Evolutionary conservation across 2,797 vertebrate species (phyloP).

Genomic region (Rallus crepitans): DNA sequence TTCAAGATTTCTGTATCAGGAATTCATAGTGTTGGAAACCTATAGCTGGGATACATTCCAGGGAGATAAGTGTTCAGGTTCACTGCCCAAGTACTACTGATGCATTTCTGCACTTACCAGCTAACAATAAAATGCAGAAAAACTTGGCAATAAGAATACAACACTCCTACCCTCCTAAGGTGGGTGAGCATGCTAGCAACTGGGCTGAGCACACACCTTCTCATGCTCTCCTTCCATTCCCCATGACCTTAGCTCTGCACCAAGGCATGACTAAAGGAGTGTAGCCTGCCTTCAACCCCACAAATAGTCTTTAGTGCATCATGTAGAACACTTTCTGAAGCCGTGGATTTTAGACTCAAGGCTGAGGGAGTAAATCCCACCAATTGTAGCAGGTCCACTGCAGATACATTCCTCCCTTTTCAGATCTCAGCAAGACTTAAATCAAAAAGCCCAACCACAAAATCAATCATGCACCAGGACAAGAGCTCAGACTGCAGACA

Average conservation of each 20-base stretch:
- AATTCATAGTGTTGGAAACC: background rate
- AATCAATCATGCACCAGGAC: background rate
- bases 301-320: background rate
- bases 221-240: background rate
- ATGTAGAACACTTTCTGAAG: background rate
- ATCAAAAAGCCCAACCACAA: no score
- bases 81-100: background rate
- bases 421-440: background rate
- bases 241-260: background rate
- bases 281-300: background rate
- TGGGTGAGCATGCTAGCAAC: accelerated
- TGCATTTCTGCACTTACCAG: background rate
- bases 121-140: background rate
- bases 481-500: background rate
- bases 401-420: background rate
- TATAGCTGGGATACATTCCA: background rate
- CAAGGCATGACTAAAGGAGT: background rate
- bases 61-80: background rate
- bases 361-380: background rate
- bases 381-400: background rate
- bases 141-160: background rate
- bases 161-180: background rate
- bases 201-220: background rate
- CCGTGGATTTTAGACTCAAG: background rate
- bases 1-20: background rate